Evolutionary conservation across 2,797 vertebrate species (phyloP), one percentile per base, ranked within the genome.

Genomic region (Notolepis coatsorum): DNA sequence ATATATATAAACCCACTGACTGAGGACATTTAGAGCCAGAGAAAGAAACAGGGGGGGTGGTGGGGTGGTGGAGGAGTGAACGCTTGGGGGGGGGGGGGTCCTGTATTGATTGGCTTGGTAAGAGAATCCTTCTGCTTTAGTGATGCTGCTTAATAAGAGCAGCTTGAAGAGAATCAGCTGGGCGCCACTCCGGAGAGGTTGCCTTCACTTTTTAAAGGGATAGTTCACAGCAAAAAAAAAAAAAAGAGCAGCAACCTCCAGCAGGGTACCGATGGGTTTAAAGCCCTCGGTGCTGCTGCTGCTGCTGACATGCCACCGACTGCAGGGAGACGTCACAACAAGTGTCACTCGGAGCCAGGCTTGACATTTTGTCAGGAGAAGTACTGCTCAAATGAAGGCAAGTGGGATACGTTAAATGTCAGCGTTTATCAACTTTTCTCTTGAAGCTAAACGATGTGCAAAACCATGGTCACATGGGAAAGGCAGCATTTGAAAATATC

Each of bases 61-160:
- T 73, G 79, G 61, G 79, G 71, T 53, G 65, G 73, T 71, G 84
- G 75, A 80, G 85, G 84, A 81, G 81, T 48, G 24, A 2, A 60
- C 63, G 47, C 15, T 83, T 59, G 63, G 1, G 17, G 69, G 82
- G n/a, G n/a, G 83, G 76, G 43, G 76, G 79, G 81, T 89, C 81
- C 79, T 54, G 27, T 84, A 91, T 92, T 84, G 91, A 92, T 91
- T 89, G 79, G 77, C 86, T 89, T 85, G 80, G 88, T 89, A 91
- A 90, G 89, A 85, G 81, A 89, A 91, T 90, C 89, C 86, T 86
- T 64, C 0, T 60, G 84, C 86, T 88, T 91, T 86, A 88, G 85
- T 88, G 85, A 74, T 76, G 77, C 84, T 89, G 81, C 84, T 89
- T 89, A 88, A 90, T 88, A 84, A 85, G 80, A 87, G 76, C 56